phyloP scores from a whole-genome alignment of 2,113 vertebrate species.

The Cyprinodon tularosa region DNA sequence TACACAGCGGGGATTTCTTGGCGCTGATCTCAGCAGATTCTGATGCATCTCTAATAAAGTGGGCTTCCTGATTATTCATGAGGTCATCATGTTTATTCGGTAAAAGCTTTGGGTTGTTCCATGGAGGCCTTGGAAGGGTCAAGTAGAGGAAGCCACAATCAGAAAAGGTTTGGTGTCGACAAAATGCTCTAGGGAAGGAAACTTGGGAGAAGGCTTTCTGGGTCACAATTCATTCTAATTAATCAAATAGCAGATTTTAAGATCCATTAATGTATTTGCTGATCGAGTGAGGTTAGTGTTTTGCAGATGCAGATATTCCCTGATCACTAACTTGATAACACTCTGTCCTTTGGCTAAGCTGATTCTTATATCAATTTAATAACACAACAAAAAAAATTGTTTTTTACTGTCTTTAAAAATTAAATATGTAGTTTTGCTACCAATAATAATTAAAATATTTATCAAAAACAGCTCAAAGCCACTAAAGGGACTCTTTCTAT shows the following conservation, averaged over 20 bases:
- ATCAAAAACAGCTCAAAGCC: too few species aligned
- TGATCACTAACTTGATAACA: too few species aligned
- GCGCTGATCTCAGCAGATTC: slow-evolving; percentile 64
- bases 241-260: not conserved
- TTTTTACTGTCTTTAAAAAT: too few species aligned
- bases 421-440: too few species aligned
- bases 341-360: too few species aligned
- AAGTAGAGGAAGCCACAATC: not conserved
- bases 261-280: not conserved
- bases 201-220: not conserved
- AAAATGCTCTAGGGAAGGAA: slow-evolving; percentile 37
- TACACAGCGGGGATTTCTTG: slow-evolving; percentile 60
- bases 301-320: not conserved
- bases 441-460: too few species aligned
- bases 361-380: too few species aligned
- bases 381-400: too few species aligned
- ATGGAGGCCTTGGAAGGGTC: slow-evolving; percentile 10
- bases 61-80: slow-evolving; percentile 61
- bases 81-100: slow-evolving; percentile 54
- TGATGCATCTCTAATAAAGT: slow-evolving; percentile 39
- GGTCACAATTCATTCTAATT: not conserved
- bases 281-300: slow-evolving; percentile 22
- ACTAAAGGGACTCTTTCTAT: too few species aligned
- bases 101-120: slow-evolving; percentile 58
- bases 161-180: slow-evolving; percentile 13